Conservation (phyloP, 2,113 vertebrate genomes). For the Ursus arctos region DNA sequence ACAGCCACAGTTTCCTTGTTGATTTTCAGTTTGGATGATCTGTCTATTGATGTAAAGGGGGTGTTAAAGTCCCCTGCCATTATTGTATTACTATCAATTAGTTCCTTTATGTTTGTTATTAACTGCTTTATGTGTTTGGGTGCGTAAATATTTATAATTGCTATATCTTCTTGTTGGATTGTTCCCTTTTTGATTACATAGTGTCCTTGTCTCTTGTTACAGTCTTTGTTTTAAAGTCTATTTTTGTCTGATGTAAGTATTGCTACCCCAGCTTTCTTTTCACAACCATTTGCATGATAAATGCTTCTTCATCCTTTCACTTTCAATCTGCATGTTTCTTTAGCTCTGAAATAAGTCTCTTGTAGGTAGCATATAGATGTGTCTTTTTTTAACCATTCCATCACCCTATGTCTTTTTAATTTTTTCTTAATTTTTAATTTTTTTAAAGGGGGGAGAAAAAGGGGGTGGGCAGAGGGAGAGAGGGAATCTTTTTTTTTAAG, state of each 20-base stretch:
- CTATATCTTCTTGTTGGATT: neutral
- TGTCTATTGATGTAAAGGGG: too few species aligned
- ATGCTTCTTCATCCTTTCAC: neutral
- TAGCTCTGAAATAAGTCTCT: neutral
- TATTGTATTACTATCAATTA: neutral
- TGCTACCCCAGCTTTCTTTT: neutral
- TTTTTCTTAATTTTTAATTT: neutral
- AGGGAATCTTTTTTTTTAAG: neutral
- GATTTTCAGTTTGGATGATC: too few species aligned
- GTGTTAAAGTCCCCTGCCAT: neutral
- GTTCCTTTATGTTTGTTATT: neutral
- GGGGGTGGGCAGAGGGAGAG: neutral
- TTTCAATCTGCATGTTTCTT: neutral
- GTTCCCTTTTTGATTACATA: neutral
- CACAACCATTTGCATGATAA: neutral
- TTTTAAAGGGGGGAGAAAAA: neutral
- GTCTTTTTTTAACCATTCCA: neutral
- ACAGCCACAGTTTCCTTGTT: too few species aligned
- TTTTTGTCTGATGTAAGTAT: neutral
- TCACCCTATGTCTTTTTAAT: neutral
- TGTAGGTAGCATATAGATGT: neutral
- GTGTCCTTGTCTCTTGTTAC: neutral
- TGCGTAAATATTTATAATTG: neutral
- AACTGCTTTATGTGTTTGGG: neutral
- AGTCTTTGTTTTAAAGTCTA: neutral